These are phyloP conservation scores for Urocyon cinereoargenteus DNA, from an alignment of 2,797 vertebrate species.

Conservation along the genomic window DNA sequence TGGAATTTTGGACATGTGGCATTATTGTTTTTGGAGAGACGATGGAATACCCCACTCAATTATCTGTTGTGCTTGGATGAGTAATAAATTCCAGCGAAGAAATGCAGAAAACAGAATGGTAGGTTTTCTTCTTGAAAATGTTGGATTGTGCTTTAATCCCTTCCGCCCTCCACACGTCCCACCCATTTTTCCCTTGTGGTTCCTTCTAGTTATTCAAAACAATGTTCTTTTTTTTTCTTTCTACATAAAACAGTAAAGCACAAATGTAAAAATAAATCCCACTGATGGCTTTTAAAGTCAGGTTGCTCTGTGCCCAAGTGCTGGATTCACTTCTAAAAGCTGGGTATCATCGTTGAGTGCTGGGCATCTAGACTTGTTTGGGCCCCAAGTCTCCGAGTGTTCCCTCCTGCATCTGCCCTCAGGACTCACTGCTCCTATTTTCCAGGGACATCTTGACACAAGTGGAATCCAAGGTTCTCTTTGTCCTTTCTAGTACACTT, in stretches of 20 bases:
- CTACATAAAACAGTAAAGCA: constrained; percentile 13
- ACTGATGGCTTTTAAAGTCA: background rate
- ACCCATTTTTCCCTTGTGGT: background rate
- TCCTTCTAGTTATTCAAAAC: constrained; percentile 64
- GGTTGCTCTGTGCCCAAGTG: background rate
- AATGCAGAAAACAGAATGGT: constrained; percentile 49
- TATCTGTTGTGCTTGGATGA: constrained; percentile 61
- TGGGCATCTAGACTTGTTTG: background rate
- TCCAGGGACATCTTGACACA: background rate
- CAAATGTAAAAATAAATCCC: constrained; percentile 59
- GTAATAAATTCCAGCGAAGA: constrained; percentile 55
- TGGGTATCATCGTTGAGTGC: background rate
- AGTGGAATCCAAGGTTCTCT: background rate
- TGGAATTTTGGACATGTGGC: constrained; percentile 63
- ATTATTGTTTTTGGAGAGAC: constrained; percentile 69
- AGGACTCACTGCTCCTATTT: background rate
- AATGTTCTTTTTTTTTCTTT: constrained; percentile 8
- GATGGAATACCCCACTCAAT: constrained; percentile 59
- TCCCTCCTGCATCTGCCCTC: background rate
- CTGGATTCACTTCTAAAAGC: background rate
- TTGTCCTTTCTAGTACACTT: background rate
- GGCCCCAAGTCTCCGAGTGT: too few species aligned
- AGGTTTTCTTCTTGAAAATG: background rate
- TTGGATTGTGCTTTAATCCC: background rate
- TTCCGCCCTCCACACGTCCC: fast-evolving